Base-by-base conservation (phyloP, 2,113 vertebrate species). In the Rhinopomastus cyanomelas region DNA sequence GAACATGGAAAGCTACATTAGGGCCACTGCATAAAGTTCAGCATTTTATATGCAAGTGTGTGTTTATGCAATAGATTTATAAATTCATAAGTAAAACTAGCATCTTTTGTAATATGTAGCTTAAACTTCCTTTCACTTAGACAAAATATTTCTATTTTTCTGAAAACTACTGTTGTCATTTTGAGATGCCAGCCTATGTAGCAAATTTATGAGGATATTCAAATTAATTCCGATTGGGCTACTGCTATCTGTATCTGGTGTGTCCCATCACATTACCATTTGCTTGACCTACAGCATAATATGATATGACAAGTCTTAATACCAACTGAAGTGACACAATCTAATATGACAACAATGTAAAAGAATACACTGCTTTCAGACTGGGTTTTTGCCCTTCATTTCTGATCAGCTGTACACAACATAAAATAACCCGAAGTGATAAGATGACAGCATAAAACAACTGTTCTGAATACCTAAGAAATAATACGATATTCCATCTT, bases 201-300 rank as follows among this genome's bases (percentile, higher is more conserved):
- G 81, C 62, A 85, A 39, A 36, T 56, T 30, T 1, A 83, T 88
- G 68, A 81, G 32, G 44, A 69, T 56, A 26, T 74, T 32, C 29
- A 96, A 90, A 96, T 92, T 8, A 85, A 87, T 94, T 90, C 83
- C 12, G 25, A 89, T 94, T 90, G 60, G 37, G 12, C 30, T 91
- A 73, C 81, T 92, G 57, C 85, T 92, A 73, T 92, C 88, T 78
- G 76, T 95, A 76, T 95, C 81, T 83, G 51, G 30, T 52, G 36
- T 37, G 29, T 69, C 77, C 69, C 68, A 68, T 68, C 44, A n/a
- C 59, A 89, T 94, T 94, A 85, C 46, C 32, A 42, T 75, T 88
- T 84, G 52, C 72, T 79, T 67, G 72, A 85, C 55, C 30, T 36
- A 27, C 37, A 82, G 30, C 17, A 26, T 93, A 92, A 59, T 93